A percentile compares a stretch with the other conserved stretches of the same genome.
Conservation (phyloP, 2,797 vertebrate genomes). For the Perodicticus potto region DNA sequence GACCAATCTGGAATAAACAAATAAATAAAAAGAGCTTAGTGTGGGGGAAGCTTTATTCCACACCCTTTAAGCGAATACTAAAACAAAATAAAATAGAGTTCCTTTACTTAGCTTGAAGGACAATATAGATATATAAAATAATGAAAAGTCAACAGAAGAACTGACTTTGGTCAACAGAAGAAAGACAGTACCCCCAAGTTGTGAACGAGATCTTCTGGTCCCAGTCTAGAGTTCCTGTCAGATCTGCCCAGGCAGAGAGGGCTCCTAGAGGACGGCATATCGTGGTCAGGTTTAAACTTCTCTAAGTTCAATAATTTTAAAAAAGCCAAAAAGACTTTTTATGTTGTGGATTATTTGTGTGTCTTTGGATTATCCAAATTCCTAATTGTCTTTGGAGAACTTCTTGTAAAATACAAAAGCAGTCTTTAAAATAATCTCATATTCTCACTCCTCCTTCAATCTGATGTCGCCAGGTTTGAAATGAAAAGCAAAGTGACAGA, state of each 20-base stretch:
- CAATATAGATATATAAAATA: neutral
- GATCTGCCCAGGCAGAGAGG: neutral
- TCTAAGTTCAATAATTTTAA: neutral
- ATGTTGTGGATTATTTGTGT: constrained; percentile 30
- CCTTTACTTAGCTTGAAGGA: constrained; percentile 28
- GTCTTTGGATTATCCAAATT: constrained; percentile 47
- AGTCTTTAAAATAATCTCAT: constrained; percentile 22
- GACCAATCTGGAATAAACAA: constrained; percentile 13
- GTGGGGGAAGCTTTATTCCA: neutral
- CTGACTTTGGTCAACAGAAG: neutral
- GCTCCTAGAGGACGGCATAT: neutral
- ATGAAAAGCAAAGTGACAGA: constrained; percentile 33
- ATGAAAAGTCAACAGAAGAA: neutral
- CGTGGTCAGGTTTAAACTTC: neutral
- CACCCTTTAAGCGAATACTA: neutral
- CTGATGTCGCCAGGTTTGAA: constrained; percentile 28
- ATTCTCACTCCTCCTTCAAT: constrained; percentile 45
- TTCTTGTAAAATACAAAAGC: constrained; percentile 27
- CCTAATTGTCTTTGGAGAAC: neutral
- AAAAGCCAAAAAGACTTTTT: neutral
- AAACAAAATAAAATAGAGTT: neutral
- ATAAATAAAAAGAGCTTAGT: constrained; percentile 9
- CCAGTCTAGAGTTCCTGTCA: neutral
- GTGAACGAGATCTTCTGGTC: neutral
- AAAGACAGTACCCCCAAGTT: neutral